Percentiles rank a stretch among this genome's conserved stretches.
Conservation (phyloP, 2,113 vertebrate genomes). For the Perca fluviatilis region DNA sequence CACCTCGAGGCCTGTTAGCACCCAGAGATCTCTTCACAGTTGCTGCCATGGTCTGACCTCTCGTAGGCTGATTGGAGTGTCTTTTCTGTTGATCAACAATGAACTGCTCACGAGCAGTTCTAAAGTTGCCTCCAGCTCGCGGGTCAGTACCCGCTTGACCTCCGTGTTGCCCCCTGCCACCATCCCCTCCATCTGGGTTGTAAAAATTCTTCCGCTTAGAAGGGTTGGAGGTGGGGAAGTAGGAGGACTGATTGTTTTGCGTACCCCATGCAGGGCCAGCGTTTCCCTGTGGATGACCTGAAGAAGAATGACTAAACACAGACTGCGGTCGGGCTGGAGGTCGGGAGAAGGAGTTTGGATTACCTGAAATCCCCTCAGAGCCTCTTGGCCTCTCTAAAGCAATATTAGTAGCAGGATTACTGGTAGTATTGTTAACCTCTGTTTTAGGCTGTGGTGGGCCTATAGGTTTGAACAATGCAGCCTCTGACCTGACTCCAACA, state of each 20-base stretch:
- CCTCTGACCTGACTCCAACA: slow-evolving; percentile 61
- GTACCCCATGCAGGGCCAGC: slow-evolving; percentile 27
- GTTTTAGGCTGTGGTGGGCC: slow-evolving; percentile 34
- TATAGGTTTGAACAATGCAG: slow-evolving; percentile 45
- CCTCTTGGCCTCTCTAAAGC: slow-evolving; percentile 38
- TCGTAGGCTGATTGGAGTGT: slow-evolving; percentile 81
- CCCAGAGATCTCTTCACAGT: slow-evolving; percentile 92
- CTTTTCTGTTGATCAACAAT: slow-evolving; percentile 92
- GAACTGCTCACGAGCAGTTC: slow-evolving; percentile 92
- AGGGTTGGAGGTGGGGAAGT: slow-evolving; percentile 72
- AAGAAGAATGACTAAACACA: slow-evolving; percentile 54
- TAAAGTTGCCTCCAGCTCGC: slow-evolving; percentile 82
- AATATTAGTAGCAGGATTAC: slow-evolving; percentile 23
- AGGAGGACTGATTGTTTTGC: slow-evolving; percentile 69
- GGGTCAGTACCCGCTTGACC: slow-evolving; percentile 53
- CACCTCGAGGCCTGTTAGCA: slow-evolving; percentile 89
- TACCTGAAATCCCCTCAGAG: slow-evolving; percentile 31
- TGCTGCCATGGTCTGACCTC: slow-evolving; percentile 68
- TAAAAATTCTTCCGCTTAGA: slow-evolving; percentile 81
- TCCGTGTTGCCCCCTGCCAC: slow-evolving; percentile 59
- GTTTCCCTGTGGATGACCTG: slow-evolving; percentile 56
- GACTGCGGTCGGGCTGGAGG: slow-evolving; percentile 51
- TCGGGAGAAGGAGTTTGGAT: slow-evolving; percentile 25
- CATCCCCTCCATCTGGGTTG: slow-evolving; percentile 67
- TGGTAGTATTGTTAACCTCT: slow-evolving; percentile 34